Base-by-base conservation (phyloP, 1,140 invertebrate genomes). In the Magallana ariakensis region DNA sequence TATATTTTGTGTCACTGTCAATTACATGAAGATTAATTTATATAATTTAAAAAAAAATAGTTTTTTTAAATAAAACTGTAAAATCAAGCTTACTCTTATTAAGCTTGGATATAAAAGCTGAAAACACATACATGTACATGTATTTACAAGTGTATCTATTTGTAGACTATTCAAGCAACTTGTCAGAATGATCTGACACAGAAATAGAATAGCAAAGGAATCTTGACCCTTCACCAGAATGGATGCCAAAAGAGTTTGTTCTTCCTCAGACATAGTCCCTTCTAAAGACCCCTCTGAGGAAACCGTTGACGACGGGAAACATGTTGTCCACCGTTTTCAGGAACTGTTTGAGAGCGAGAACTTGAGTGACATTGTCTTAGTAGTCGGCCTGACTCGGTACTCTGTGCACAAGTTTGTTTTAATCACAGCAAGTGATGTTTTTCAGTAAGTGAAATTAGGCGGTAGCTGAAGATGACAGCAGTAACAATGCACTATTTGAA, bases 401-500 rank as follows among this genome's bases (percentile, higher is more conserved):
- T 87, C 89, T 90, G 92, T 89, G 0, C 93, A 93, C 87, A 92
- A 90, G 60, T 91, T 93, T 86, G 83, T 93, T 19, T 88, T 93
- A 26, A 89, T 92, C 8, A 92, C 92, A 81, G 90, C 92, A 56
- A 93, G 93, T 87, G 91, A 92, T 85, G 93, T 93, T n/a, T 93
- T 93, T 88, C 91, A 92, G 93, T 93, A 88, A 92, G 93, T 82
- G 11, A 15, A 19, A 54, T 46, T 46, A n/a, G 33, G 33, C 33
- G 0, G 2, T 46, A 5, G n/a, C n/a, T n/a, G n/a, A n/a, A 5
- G 33, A 46, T 46, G 33, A 46, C 33, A 46, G 33, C 33, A 46
- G 33, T 46, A 46, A 46, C 33, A 46, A 46, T 46, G 55, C 85
- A 83, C 6, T 19, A 19, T 75, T 15, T 33, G 22, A 26, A 19